Base-by-base conservation (phyloP, 2,797 vertebrate species). In the Argya squamiceps region DNA sequence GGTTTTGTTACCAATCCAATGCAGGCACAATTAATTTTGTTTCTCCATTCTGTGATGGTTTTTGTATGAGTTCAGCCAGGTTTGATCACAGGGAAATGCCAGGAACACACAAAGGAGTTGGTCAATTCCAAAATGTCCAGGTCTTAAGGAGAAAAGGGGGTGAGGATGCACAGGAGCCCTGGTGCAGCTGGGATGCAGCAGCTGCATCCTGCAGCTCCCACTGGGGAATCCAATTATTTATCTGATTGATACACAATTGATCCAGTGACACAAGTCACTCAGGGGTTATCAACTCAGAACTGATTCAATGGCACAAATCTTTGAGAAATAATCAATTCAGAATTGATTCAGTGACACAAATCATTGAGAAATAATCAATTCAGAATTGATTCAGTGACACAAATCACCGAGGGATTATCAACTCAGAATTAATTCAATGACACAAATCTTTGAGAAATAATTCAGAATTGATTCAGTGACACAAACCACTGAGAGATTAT, bases 61-160 rank as follows among this genome's bases (percentile, higher is more conserved):
- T 56, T 36, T 73, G 23, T 17, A 2, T 6, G 7, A 30, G n/a
- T 6, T 26, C 15, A 24, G 14, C 14, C 30, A 10, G 34, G 11
- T 60, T 90, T 69, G 21, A 26, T 76, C 3, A 0, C 0, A 36
- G 39, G 46, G 55, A 30, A 49, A 46, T 11, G 20, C 27, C 19
- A 13, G 53, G 50, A 24, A 4, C 19, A 2, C 9, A 6, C 2
- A 5, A 18, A 53, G 24, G 43, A 18, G 27, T 2, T 26, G n/a
- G 20, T 10, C 23, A 34, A 14, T 22, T 24, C 36, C 39, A 20
- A 44, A 62, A 14, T 9, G 3, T 23, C 22, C 16, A 17, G 22
- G 10, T 9, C 1, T 7, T 9, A 1, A 4, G 20, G 34, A 27
- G 21, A n/a, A 10, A 2, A 4, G 6, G 6, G 11, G 10, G 2